A percentile compares a stretch with the other conserved stretches of the same genome.
phyloP scores from a whole-genome alignment of 92 coral and sea anemone genomes.

The Epizoanthus rinbou region DNA sequence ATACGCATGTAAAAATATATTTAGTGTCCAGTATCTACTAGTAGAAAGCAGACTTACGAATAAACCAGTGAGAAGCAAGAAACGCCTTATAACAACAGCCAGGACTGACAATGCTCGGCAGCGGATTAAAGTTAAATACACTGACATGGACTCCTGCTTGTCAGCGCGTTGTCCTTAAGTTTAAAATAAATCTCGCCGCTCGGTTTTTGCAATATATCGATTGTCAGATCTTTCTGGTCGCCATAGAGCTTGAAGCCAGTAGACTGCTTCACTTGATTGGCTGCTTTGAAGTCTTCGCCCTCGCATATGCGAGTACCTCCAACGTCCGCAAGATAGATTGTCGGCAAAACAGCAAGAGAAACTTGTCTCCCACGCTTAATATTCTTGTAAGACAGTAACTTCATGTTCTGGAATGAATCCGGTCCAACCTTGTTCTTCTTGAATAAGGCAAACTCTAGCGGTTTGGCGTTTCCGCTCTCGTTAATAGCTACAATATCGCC shows the following conservation, averaged over 20 bases:
- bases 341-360: neutral
- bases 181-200: slow-evolving; percentile 13
- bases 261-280: neutral
- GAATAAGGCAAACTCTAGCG: slow-evolving; percentile 23
- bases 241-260: neutral
- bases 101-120: too few species aligned
- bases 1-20: too few species aligned
- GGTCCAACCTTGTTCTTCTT: neutral
- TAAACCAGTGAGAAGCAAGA: too few species aligned
- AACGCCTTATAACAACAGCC: too few species aligned
- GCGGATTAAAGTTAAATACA: neutral
- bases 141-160: neutral
- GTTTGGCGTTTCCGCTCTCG: slow-evolving; percentile 12
- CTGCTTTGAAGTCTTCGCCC: slow-evolving; percentile 20
- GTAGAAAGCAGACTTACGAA: too few species aligned
- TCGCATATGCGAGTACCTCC: neutral
- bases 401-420: neutral
- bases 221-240: neutral
- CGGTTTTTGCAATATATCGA: slow-evolving; percentile 21
- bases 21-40: too few species aligned
- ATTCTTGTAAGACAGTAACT: slow-evolving; percentile 12
- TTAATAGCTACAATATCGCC: neutral
- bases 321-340: slow-evolving; percentile 9
- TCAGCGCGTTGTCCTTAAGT: neutral
- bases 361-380: neutral